A percentile compares a stretch with the other conserved stretches of the same genome.
phyloP scores from a whole-genome alignment of 1,140 invertebrate genomes.

The Steinernema feltiae region DNA sequence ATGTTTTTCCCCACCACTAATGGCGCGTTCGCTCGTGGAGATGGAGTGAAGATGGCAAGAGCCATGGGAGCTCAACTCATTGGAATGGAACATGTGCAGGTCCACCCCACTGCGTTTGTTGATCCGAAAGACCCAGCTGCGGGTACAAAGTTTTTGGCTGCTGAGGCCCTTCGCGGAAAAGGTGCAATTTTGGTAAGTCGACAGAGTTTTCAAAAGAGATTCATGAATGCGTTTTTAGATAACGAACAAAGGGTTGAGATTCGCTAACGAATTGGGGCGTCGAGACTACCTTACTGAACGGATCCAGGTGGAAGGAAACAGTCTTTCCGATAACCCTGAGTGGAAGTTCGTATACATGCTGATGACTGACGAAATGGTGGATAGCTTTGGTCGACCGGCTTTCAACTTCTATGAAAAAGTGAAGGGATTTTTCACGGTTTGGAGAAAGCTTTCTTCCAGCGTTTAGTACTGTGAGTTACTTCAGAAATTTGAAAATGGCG shows the following conservation, averaged over 20 bases:
- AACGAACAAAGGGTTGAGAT: constrained; percentile 53
- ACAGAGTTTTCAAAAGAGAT: neutral
- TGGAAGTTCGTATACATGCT: constrained; percentile 49
- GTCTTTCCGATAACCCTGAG: constrained; percentile 22
- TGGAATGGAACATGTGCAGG: constrained; percentile 52
- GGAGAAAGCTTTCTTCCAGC: neutral
- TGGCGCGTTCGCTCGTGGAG: constrained; percentile 58
- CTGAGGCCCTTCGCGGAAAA: constrained; percentile 58
- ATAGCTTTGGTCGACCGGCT: constrained; percentile 55
- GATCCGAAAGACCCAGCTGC: constrained; percentile 55
- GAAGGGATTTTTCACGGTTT: constrained; percentile 52
- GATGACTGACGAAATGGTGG: constrained; percentile 52
- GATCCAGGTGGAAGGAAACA: constrained; percentile 39
- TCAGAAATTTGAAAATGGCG: constrained; percentile 47
- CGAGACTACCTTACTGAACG: constrained; percentile 52
- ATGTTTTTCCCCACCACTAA: constrained; percentile 57
- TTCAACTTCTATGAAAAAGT: constrained; percentile 57
- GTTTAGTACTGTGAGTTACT: constrained; percentile 30
- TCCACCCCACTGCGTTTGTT: constrained; percentile 57
- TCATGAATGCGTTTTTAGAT: constrained; percentile 36
- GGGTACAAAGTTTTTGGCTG: constrained; percentile 57
- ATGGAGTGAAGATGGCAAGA: constrained; percentile 58
- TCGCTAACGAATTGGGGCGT: constrained; percentile 57
- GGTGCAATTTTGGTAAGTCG: constrained; percentile 54
- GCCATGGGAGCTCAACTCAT: constrained; percentile 41